Base-by-base conservation (phyloP, 2,113 vertebrate genomes). In the Tragelaphus buxtoni region DNA sequence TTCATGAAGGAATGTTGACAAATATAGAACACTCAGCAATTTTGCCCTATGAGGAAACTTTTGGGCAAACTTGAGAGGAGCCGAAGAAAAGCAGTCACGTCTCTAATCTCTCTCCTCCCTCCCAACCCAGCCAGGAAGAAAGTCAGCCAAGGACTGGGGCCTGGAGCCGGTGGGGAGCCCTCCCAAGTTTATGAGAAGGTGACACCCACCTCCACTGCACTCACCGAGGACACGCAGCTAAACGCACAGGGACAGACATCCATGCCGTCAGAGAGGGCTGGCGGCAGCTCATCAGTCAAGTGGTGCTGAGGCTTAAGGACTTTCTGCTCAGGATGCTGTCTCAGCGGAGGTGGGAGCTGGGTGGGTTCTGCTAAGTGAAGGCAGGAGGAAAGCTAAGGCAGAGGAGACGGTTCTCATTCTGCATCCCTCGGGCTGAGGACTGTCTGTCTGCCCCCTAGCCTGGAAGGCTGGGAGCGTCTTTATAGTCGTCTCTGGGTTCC, bases 1-100 rank as follows among this genome's bases (percentile, higher is more conserved):
- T 90, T 87, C 89, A 24, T 11, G 65, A 84, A 89, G 85, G 93
- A 95, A 92, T 63, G 85, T 65, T 79, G 90, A 94, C 80, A 77
- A 65, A 95, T 72, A 55, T 26, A 82, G 79, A 85, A 42, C 30
- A 65, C 49, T 81, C 86, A 61, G 84, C 91, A 85, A 9, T 77
- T 84, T n/a, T 92, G 77, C 56, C 90, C 26, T 65, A 22, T 32
- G 76, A 90, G 94, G 16, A 69, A 65, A 69, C 77, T 93, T 88
- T 56, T 30, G 56, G 82, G 79, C 94, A 88, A 65, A 85, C 8
- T 3, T 47, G 56, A 87, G 18, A 82, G 77, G 82, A 89, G 72
- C 55, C 51, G 16, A 79, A 51, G n/a, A 90, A 86, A 51, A 63
- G 76, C 80, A 47, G 42, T n/a, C 63, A 20, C 12, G 22, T 56